Percentiles rank a stretch among this genome's conserved stretches.
Evolutionary conservation across 2,113 vertebrate species (phyloP).

Genomic region (Colossoma macropomum): DNA sequence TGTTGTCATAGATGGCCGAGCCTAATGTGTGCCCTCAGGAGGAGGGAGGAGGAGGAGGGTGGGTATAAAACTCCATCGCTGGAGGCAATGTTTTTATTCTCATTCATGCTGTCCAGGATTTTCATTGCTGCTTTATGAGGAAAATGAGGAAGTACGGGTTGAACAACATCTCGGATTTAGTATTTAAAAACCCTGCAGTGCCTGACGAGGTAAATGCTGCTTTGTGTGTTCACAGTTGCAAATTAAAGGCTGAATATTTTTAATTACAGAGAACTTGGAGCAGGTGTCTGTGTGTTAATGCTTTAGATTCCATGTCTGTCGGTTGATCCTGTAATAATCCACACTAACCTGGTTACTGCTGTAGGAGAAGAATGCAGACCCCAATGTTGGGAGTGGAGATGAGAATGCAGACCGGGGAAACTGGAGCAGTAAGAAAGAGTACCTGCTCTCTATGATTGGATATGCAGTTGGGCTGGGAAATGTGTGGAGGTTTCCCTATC

Average conservation of each 20-base stretch:
- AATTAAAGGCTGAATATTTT: neutral
- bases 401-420: conserved; percentile 87
- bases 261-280: too few relatives aligned
- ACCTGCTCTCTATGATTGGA: conserved; percentile 93
- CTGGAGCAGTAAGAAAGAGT: conserved; percentile 91
- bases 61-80: conserved; percentile 23
- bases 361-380: conserved; percentile 54
- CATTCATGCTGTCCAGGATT: conserved; percentile 12
- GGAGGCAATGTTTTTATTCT: neutral
- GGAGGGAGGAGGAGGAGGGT: neutral
- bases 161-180: conserved; percentile 62
- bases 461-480: conserved; percentile 95
- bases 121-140: neutral
- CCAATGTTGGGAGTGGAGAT: conserved; percentile 57
- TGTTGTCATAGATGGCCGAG: neutral
- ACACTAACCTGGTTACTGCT: neutral
- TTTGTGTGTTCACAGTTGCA: neutral
- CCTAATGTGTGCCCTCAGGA: neutral
- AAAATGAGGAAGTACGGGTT: conserved; percentile 68
- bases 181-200: conserved; percentile 64
- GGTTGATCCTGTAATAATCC: neutral
- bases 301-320: neutral
- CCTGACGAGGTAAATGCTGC: conserved; percentile 64
- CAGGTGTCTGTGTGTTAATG: neutral
- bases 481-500: conserved; percentile 95